Evolutionary conservation across 2,888 invertebrate species (phyloP).

Genomic region (Polylopha cassiicola): DNA sequence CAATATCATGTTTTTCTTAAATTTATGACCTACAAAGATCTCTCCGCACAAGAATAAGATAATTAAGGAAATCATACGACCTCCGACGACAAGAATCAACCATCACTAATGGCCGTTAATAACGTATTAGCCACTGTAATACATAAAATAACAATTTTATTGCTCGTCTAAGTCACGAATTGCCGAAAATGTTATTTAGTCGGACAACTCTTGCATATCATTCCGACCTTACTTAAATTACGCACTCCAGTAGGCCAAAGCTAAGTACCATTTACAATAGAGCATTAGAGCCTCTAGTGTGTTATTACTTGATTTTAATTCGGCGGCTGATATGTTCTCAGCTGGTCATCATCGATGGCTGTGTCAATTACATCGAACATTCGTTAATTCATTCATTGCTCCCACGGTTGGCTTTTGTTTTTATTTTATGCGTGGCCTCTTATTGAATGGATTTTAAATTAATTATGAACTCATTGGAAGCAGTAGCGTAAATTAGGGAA

Average conservation of each 20-base stretch:
- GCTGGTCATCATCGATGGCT: conserved; percentile 36
- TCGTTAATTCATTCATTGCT: conserved; percentile 28
- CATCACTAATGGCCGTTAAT: conserved; percentile 49
- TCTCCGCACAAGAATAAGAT: conserved; percentile 23
- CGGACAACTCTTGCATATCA: conserved; percentile 30
- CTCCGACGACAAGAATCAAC: conserved; percentile 36
- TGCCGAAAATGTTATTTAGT: conserved; percentile 40
- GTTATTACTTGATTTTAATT: conserved; percentile 53
- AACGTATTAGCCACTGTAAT: conserved; percentile 53
- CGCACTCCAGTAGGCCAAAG: conserved; percentile 47
- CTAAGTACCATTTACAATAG: conserved; percentile 50
- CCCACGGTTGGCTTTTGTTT: too few relatives aligned
- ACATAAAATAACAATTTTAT: conserved; percentile 54
- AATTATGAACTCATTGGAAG: too few relatives aligned
- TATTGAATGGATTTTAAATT: too few relatives aligned
- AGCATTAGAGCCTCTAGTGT: conserved; percentile 41
- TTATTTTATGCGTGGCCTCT: too few relatives aligned
- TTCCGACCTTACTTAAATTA: conserved; percentile 41
- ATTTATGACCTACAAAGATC: conserved; percentile 2
- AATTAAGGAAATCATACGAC: conserved; percentile 26
- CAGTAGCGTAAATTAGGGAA: too few relatives aligned
- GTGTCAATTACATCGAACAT: conserved; percentile 25
- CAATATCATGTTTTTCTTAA: too few relatives aligned
- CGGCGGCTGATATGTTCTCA: conserved; percentile 36
- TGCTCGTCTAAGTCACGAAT: conserved; percentile 54